These are phyloP conservation scores for Agapornis roseicollis DNA, from an alignment of 2,113 vertebrate species.

Conservation along the genomic window DNA sequence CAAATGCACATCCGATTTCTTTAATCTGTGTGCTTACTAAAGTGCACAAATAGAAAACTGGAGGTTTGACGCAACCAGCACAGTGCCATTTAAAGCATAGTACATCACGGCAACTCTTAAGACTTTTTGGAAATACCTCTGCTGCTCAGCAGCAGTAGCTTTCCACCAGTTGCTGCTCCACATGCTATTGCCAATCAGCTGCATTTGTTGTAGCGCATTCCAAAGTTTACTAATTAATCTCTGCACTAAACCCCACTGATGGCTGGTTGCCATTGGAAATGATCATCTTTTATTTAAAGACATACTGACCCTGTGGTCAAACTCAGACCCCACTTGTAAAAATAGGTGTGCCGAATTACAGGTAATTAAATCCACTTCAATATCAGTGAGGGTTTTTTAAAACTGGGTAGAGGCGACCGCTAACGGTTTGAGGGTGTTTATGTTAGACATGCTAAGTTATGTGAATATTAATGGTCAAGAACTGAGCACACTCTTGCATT, in stretches of 20 bases:
- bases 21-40: not conserved
- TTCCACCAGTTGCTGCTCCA: constrained; percentile 82
- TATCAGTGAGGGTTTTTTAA: fast-evolving
- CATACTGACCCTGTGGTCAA: constrained; percentile 17
- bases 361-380: not conserved
- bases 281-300: constrained; percentile 67
- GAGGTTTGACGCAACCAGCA: constrained; percentile 35
- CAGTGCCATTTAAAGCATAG: constrained; percentile 49
- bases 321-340: not conserved
- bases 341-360: not conserved
- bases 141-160: constrained; percentile 44
- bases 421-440: not conserved
- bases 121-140: constrained; percentile 72
- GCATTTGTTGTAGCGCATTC: constrained; percentile 74
- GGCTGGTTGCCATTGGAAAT: constrained; percentile 48
- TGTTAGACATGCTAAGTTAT: not conserved
- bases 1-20: not conserved
- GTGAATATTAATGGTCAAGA: not conserved
- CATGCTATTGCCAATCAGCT: constrained; percentile 87
- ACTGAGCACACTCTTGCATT: not conserved
- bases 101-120: constrained; percentile 65
- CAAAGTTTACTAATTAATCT: constrained; percentile 79
- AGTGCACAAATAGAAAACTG: not conserved
- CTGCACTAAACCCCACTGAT: constrained; percentile 55
- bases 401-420: not conserved